phyloP scores from a whole-genome alignment of 2,113 vertebrate genomes.

The Beaufortia kweichowensis region DNA sequence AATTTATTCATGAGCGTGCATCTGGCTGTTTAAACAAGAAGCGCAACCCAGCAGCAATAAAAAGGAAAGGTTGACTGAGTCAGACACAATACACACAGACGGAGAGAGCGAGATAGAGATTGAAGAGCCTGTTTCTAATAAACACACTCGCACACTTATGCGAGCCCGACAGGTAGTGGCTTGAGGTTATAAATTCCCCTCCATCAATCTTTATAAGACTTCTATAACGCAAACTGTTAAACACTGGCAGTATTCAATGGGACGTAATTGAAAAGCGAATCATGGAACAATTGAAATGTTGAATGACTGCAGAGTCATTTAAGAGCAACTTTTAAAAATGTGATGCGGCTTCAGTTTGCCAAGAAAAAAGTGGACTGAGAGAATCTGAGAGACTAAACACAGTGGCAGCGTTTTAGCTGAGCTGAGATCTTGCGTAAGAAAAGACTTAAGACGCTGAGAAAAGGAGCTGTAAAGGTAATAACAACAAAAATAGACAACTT shows the following conservation, averaged over 20 bases:
- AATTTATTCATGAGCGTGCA: constrained; percentile 54
- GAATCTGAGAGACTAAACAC: constrained; percentile 15
- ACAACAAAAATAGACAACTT: too few species aligned
- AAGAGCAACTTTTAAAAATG: not conserved
- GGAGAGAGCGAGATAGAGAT: constrained; percentile 5
- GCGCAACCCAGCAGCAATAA: constrained; percentile 42
- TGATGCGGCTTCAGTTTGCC: constrained; percentile 19
- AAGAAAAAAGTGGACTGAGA: constrained; percentile 28
- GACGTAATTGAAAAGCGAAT: not conserved
- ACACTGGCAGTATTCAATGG: not conserved
- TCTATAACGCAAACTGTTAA: constrained; percentile 12
- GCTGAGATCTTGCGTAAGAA: not conserved
- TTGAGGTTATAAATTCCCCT: constrained; percentile 33
- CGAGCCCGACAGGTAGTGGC: constrained; percentile 24
- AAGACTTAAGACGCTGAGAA: too few species aligned
- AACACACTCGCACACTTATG: constrained; percentile 7
- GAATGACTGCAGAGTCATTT: constrained; percentile 7
- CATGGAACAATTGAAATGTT: constrained; percentile 1
- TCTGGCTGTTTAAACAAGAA: constrained; percentile 48
- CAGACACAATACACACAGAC: constrained; percentile 20
- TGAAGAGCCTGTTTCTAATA: constrained; percentile 41
- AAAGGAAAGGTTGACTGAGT: constrained; percentile 44
- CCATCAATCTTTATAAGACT: constrained; percentile 15
- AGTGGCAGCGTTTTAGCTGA: not conserved
- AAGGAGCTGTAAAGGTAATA: too few species aligned